phyloP scores from a whole-genome alignment of 2,888 invertebrate species.

The Dasysyrphus albostriatus region DNA sequence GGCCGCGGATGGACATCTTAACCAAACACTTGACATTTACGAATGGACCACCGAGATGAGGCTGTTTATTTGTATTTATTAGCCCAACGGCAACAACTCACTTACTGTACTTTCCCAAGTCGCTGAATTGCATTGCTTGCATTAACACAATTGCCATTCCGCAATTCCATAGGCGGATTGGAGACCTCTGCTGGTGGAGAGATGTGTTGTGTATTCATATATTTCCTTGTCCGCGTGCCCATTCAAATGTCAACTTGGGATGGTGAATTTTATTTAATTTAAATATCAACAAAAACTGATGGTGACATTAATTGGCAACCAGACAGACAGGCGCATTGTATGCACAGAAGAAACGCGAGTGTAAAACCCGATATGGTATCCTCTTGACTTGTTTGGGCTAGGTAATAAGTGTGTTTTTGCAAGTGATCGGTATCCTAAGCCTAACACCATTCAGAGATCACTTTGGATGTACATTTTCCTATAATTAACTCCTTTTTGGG shows the following conservation, averaged over 20 bases:
- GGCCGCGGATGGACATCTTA: conserved; percentile 58
- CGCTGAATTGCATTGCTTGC: conserved; percentile 7
- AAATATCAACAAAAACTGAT: conserved; percentile 69
- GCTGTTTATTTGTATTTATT: conserved; percentile 55
- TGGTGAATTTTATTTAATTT: conserved; percentile 72
- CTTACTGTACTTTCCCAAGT: conserved; percentile 19
- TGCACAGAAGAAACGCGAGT: conserved; percentile 11
- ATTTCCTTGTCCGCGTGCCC: conserved; percentile 60
- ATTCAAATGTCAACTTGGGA: conserved; percentile 65
- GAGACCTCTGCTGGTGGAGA: conserved; percentile 14
- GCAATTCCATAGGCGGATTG: conserved; percentile 47
- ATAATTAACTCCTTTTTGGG: conserved; percentile 70
- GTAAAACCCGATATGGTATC: conserved; percentile 15
- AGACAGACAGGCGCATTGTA: conserved; percentile 34
- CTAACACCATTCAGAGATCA: conserved; percentile 44
- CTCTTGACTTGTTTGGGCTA: conserved; percentile 45
- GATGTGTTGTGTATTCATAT: conserved; percentile 55
- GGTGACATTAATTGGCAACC: conserved; percentile 68
- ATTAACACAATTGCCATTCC: conserved; percentile 50
- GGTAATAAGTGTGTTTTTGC: conserved; percentile 43
- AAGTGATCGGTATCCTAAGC: conserved; percentile 53
- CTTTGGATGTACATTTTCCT: conserved; percentile 27
- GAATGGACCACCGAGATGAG: conserved; percentile 63
- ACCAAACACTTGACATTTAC: conserved; percentile 70
- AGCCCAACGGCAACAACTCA: conserved; percentile 37